Conservation (phyloP, 2,888 invertebrate species). For the Lasioglossum leucozonium region DNA sequence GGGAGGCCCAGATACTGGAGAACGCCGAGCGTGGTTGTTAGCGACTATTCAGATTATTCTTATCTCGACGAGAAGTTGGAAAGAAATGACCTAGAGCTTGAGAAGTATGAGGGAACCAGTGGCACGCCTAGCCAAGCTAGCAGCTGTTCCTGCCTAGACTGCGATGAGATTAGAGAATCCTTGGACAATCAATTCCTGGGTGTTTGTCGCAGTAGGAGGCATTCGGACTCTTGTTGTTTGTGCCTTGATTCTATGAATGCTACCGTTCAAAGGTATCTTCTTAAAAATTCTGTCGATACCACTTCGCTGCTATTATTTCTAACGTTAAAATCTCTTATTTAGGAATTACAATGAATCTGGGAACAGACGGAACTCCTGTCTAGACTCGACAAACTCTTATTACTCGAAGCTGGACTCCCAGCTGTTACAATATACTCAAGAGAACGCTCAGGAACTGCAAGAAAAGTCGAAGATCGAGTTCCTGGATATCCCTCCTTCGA, state of each 20-base stretch:
- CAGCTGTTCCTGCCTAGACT: constrained; percentile 82
- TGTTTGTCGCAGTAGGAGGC: constrained; percentile 79
- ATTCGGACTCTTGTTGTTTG: constrained; percentile 81
- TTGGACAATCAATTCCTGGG: constrained; percentile 71
- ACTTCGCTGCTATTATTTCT: too few species aligned
- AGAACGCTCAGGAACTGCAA: constrained; percentile 47
- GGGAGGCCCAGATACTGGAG: constrained; percentile 87
- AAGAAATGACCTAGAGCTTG: constrained; percentile 79
- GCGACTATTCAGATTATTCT: constrained; percentile 92
- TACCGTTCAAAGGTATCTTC: constrained; percentile 46
- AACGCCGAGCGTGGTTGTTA: constrained; percentile 94
- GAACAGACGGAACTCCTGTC: constrained; percentile 80
- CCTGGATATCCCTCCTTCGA: constrained; percentile 79
- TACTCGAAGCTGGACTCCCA: constrained; percentile 62
- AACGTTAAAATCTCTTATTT: background rate
- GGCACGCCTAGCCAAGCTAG: constrained; percentile 79
- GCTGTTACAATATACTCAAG: constrained; percentile 46
- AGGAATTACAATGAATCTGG: constrained; percentile 72
- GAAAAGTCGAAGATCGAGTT: constrained; percentile 70
- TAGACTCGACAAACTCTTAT: constrained; percentile 75
- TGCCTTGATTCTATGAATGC: constrained; percentile 70
- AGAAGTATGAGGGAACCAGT: constrained; percentile 76
- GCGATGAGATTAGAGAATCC: constrained; percentile 78
- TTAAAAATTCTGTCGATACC: background rate
- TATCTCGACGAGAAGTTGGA: constrained; percentile 81